Conservation (phyloP, 2,113 vertebrate genomes). For the Nycticryphes semicollaris region DNA sequence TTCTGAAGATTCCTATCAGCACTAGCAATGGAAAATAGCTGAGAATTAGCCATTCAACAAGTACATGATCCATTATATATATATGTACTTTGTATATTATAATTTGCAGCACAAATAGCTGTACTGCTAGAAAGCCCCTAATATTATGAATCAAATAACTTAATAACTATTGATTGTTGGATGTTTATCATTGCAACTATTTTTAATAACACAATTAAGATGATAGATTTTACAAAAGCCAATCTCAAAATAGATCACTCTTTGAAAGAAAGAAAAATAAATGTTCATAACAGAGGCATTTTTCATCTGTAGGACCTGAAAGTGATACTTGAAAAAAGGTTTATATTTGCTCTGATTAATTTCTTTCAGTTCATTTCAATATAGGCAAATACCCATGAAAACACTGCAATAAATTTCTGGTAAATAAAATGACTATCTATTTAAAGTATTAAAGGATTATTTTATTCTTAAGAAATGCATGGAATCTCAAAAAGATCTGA, state of each 20-base stretch:
- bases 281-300: background rate
- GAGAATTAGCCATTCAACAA: background rate
- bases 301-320: background rate
- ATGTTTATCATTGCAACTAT: background rate
- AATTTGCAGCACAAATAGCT: background rate
- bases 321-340: background rate
- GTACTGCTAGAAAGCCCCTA: background rate
- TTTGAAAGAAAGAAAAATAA: background rate
- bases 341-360: background rate
- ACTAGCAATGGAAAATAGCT: background rate
- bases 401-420: background rate
- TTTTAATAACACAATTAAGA: background rate
- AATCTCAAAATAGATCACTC: background rate
- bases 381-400: background rate
- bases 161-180: no score
- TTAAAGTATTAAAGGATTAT: background rate
- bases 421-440: background rate
- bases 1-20: slow-evolving; percentile 4
- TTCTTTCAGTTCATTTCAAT: background rate
- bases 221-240: background rate
- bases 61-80: background rate
- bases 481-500: background rate
- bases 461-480: background rate
- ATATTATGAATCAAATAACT: background rate
- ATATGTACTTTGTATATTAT: background rate